Evolutionary conservation across 2,797 vertebrate species (phyloP), one percentile per base, ranked within the genome.

Genomic region (Gymnothorax javanicus): DNA sequence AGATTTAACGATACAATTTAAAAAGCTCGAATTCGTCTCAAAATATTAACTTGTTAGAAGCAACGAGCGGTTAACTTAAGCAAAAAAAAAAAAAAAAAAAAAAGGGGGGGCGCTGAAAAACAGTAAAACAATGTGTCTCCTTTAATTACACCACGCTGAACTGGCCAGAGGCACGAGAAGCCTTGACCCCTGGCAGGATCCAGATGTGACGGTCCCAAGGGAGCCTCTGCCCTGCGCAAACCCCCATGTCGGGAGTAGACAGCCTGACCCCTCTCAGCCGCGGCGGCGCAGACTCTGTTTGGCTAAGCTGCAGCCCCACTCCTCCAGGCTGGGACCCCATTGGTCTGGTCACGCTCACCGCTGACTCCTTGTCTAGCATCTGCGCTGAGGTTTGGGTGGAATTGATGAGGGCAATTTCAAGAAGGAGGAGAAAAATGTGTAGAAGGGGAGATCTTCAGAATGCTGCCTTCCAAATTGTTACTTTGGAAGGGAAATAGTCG

Each of bases 131-230:
- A 95, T 97, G 97, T 97, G 97, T 97, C 97, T 96, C 95, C 97
- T 97, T 97, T 98, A 97, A 98, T 98, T 98, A 97, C 96, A 94
- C 94, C 95, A 96, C 96, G 94, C 97, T 96, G 96, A 95, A 94
- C 95, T 97, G 97, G 98, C 98, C 98, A 95, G 97, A 95, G 98
- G 98, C 98, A 95, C 96, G 95, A 97, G 97, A 97, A 97, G 97
- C 96, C 97, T 97, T 99, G 98, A 99, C 98, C 98, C 97, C 96
- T 97, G 98, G 97, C 98, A 97, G 97, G 97, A 98, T 98, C 98
- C 98, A 99, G 98, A 99, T 99, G 98, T 99, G 97, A 96, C 84
- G 94, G 95, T 97, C 97, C 96, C 97, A 90, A 95, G 97, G 98
- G 93, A 95, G 33, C 73, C 93, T 94, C 93, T 93, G 89, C 93